Base-by-base conservation (phyloP, 2,113 vertebrate genomes). In the Callionymus lyra region DNA sequence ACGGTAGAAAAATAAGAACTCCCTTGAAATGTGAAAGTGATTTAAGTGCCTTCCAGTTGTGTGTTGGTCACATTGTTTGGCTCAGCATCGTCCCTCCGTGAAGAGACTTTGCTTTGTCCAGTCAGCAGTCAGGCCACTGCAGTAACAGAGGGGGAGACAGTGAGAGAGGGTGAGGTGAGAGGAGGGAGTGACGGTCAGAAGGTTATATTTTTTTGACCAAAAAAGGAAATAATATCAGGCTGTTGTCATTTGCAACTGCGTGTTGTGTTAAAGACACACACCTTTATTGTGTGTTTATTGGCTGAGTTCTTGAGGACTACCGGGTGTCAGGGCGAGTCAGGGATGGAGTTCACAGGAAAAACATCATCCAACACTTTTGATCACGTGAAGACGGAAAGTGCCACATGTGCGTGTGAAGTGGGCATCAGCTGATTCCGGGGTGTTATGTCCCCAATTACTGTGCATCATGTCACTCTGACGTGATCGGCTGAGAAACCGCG, bases 121-220 rank as follows among this genome's bases (percentile, higher is more conserved):
- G 81, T 86, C 81, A 86, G 82, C 82, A 85, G 50, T 34, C 49
- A 11, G 38, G 55, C 53, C 62, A 77, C 76, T 79, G 80, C 82
- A 75, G 74, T 63, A 50, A 44, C 42, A 57, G 31, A 38, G 38
- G 4, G 45, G 17, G 41, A 6, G 44, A 35, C 12, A n/a, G 33
- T 41, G 27, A 40, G 43, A 19, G 16, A 19, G 34, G 4, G 16
- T 16, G n/a, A 15, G n/a, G 38, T 18, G 15, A 46, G 10, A 17
- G 45, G 56, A 41, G 46, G 38, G 56, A 39, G 57, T 18, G 38
- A 18, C 59, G n/a, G 42, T 60, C 50, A 33, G 38, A 48, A 53
- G 50, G 67, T 57, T n/a, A 51, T 55, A 65, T 55, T 53, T 50
- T 53, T 41, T 55, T 50, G 47, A 47, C 10, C n/a, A 35, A 32